phyloP scores from a whole-genome alignment of 2,113 vertebrate species.

The Anolis carolinensis region DNA sequence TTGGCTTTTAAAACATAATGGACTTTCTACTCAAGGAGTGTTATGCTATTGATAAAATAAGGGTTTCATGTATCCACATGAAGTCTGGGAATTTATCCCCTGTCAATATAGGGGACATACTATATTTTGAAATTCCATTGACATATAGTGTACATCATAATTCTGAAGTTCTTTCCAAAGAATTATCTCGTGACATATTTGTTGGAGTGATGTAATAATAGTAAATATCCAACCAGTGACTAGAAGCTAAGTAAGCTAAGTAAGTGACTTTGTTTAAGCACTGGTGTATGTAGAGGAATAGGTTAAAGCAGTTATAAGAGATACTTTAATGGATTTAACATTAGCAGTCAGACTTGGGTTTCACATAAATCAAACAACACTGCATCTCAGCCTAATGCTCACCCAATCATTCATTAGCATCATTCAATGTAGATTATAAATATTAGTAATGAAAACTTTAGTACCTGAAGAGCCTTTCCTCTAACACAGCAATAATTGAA shows the following conservation, averaged over 20 bases:
- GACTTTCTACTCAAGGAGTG: no score
- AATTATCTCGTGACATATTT: constrained; percentile 65
- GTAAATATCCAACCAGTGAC: constrained; percentile 75
- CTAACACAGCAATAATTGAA: constrained; percentile 77
- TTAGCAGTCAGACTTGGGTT: constrained; percentile 79
- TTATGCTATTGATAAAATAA: no score
- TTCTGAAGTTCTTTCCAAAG: constrained; percentile 60
- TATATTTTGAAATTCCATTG: constrained; percentile 36
- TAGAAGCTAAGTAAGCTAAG: constrained; percentile 67
- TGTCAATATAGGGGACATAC: no score
- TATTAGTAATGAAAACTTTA: constrained; percentile 76
- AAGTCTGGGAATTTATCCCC: no score
- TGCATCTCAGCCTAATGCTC: constrained; percentile 73
- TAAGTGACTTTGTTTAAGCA: constrained; percentile 79
- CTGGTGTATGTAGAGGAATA: constrained; percentile 75
- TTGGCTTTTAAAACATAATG: no score
- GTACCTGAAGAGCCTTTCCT: constrained; percentile 76
- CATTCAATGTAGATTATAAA: constrained; percentile 78
- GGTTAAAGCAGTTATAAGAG: constrained; percentile 79
- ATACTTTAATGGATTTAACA: constrained; percentile 82
- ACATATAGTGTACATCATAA: constrained; percentile 48
- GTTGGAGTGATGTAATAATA: constrained; percentile 72
- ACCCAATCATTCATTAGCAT: constrained; percentile 79
- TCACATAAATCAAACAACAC: constrained; percentile 79
- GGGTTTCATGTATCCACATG: no score